Conservation (phyloP, 2,888 invertebrate species). For the Stenurella melanura region DNA sequence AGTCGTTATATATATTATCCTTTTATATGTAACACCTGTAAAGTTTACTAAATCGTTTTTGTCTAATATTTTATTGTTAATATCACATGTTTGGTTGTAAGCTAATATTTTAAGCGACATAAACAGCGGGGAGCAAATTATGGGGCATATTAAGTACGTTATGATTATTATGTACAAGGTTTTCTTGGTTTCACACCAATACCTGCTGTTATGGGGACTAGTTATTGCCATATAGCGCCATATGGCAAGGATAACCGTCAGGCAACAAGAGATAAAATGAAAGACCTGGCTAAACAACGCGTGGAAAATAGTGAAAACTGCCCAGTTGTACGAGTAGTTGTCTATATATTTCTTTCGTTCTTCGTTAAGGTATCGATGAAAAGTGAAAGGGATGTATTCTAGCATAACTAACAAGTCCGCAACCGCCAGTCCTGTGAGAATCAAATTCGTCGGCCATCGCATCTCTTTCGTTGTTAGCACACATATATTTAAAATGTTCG, state of each 20-base stretch:
- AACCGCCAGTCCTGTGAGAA: conserved; percentile 91
- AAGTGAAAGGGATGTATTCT: conserved; percentile 93
- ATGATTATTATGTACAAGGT: conserved; percentile 85
- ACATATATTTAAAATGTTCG: conserved; percentile 93
- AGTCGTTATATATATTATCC: conserved; percentile 74
- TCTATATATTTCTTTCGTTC: conserved; percentile 75
- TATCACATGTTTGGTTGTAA: conserved; percentile 74
- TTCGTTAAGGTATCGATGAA: conserved; percentile 85
- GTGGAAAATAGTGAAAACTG: conserved; percentile 91
- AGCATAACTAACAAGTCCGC: conserved; percentile 96
- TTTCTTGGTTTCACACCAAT: conserved; percentile 88
- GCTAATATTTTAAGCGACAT: conserved; percentile 84
- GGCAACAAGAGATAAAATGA: conserved; percentile 94
- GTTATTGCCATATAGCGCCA: conserved; percentile 94
- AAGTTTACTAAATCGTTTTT: conserved; percentile 60
- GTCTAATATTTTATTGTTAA: conserved; percentile 72
- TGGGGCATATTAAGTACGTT: conserved; percentile 87
- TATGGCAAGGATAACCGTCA: conserved; percentile 93
- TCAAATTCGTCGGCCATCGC: conserved; percentile 93
- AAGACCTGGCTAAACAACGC: conserved; percentile 91
- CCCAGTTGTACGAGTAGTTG: conserved; percentile 83
- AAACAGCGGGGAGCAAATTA: conserved; percentile 90
- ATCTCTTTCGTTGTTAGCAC: conserved; percentile 93
- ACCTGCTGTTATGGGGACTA: conserved; percentile 85
- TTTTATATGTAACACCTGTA: conserved; percentile 60